Evolutionary conservation across 1,140 invertebrate genomes (phyloP), one percentile per base, ranked within the genome.

Genomic region (Drosophila lowei): DNA sequence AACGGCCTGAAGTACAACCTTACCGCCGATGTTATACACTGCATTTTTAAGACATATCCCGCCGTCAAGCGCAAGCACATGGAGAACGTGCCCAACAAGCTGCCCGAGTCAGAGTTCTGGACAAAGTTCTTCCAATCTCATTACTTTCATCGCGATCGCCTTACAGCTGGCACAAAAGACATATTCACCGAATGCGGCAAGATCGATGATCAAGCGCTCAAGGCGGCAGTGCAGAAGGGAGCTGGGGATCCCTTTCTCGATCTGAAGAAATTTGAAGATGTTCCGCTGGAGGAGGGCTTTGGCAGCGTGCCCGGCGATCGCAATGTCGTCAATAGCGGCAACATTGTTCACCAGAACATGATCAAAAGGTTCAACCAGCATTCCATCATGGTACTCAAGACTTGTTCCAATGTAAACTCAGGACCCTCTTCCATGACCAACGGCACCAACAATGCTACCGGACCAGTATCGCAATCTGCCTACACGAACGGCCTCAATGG

Each of bases 111-210:
- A 2, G 98, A 99, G 89, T 99, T 99, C 93, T 99, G 99, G 99
- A 98, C 97, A 9, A 97, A 98, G 81, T 99, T 99, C 92, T 99
- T 99, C 93, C 98, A 99, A 91, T 99, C 98, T 16, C 98, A 99
- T 93, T 99, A 99, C 93, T 99, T 99, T 94, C 98, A 99, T 93
- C 93, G 94, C 70, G 99, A 99, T 93, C 94, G 98, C 54, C 96
- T 97, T 28, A 95, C 96, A 72, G 94, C 96, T 38, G 95, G 96
- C 70, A 96, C 95, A 91, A 98, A 97, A 92, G 97, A 99, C 92
- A 93, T 99, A 44, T 99, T 99, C 91, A 96, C 97, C 23, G 98
- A 99, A 92, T 99, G 98, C 94, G 97, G 97, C 73, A 98, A 98
- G 93, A 94, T 96, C 79, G 98, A 99, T 92, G 98, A 99, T 91